Conservation (phyloP, 1,140 invertebrate genomes). For the Caenorhabditis briggsae region DNA sequence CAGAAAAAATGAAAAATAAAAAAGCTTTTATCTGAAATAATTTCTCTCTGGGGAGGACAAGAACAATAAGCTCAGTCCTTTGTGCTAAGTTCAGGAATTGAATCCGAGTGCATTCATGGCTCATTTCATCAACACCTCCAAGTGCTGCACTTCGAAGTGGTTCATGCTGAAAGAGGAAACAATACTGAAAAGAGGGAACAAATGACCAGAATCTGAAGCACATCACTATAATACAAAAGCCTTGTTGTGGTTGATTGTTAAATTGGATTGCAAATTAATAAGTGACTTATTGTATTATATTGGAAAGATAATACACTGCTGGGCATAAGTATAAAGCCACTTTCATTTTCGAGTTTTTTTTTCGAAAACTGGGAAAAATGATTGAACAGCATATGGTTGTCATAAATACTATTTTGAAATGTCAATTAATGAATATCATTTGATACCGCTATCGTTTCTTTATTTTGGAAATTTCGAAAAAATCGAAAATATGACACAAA, state of each 20-base stretch:
- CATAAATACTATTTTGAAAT: too few relatives aligned
- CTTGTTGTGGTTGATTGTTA: not conserved
- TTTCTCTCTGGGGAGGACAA: not conserved
- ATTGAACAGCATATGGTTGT: too few relatives aligned
- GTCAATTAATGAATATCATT: too few relatives aligned
- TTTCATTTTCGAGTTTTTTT: too few relatives aligned
- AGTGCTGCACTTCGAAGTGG: conserved; percentile 45
- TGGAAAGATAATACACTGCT: too few relatives aligned
- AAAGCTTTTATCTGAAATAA: not conserved
- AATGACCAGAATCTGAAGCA: conserved; percentile 25
- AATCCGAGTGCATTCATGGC: conserved; percentile 57
- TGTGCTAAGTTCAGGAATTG: conserved; percentile 40
- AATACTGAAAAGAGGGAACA: conserved; percentile 50
- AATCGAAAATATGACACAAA: too few relatives aligned
- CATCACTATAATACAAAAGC: conserved; percentile 40
- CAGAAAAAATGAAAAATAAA: not conserved
- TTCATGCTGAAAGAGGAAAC: conserved; percentile 62
- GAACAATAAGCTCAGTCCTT: conserved; percentile 29
- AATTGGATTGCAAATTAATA: not conserved
- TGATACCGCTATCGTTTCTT: too few relatives aligned
- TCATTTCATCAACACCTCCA: conserved; percentile 21
- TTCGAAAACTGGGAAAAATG: too few relatives aligned
- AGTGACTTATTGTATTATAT: too few relatives aligned
- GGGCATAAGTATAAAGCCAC: too few relatives aligned
- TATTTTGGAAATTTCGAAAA: too few relatives aligned